These are phyloP conservation scores for Neelides sp. DNA, from an alignment of 1,140 invertebrate genomes.

Conservation along the genomic window DNA sequence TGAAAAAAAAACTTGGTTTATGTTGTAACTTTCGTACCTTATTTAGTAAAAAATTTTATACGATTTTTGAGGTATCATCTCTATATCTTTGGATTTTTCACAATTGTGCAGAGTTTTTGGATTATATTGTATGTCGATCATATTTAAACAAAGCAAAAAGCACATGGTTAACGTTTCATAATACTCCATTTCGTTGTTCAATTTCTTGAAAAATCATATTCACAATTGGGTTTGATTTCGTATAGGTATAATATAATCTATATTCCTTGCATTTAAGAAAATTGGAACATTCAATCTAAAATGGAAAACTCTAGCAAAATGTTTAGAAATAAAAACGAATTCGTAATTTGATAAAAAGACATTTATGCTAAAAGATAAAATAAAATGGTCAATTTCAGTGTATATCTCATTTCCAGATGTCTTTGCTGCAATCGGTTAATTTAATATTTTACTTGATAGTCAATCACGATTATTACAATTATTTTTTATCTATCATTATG, in stretches of 20 bases:
- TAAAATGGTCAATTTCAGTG: neutral
- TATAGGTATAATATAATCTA: neutral
- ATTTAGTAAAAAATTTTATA: neutral
- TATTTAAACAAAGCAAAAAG: no score
- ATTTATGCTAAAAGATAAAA: neutral
- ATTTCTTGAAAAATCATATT: no score
- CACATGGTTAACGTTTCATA: no score
- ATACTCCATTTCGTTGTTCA: no score
- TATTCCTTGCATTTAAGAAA: neutral
- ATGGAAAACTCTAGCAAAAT: neutral
- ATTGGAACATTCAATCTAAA: neutral
- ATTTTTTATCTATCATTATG: neutral
- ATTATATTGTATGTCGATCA: neutral
- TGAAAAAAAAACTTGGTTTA: neutral
- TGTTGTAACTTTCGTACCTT: neutral
- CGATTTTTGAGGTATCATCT: neutral
- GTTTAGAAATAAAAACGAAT: neutral
- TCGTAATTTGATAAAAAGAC: neutral
- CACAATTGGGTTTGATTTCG: no score
- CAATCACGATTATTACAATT: neutral
- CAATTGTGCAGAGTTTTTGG: constrained; percentile 3
- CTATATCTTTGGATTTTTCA: neutral
- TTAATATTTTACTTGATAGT: neutral
- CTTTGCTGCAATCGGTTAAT: neutral
- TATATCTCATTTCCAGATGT: neutral